Evolutionary conservation across 2,797 vertebrate species (phyloP).

Genomic region (Mus caroli): DNA sequence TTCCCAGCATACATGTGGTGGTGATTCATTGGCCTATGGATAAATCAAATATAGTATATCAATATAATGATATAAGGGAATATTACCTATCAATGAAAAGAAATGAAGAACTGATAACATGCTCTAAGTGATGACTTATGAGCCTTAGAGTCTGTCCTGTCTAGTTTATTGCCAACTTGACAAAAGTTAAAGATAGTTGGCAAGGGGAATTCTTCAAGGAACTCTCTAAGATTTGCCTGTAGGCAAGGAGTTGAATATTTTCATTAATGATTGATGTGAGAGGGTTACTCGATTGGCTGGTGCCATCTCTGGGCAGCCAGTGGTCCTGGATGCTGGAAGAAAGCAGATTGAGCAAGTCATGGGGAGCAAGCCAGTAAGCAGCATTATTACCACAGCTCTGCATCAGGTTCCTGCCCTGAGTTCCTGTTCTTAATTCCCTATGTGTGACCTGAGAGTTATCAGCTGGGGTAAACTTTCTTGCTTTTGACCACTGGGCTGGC

Average conservation of each 20-base stretch:
- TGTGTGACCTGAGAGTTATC: neutral
- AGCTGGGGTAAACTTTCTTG: neutral
- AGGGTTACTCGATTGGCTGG: neutral
- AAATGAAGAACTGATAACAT: neutral
- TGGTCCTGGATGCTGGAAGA: neutral
- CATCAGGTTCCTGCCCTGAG: neutral
- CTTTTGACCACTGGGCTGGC: neutral
- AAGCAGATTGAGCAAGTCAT: neutral
- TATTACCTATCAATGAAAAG: neutral
- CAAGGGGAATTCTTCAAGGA: neutral
- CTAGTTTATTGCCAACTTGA: neutral
- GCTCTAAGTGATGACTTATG: neutral
- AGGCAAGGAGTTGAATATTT: neutral
- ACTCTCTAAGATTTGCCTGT: neutral
- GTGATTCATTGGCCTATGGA: neutral
- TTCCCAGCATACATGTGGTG: neutral
- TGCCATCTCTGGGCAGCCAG: neutral
- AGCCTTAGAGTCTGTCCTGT: neutral
- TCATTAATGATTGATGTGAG: neutral
- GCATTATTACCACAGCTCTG: neutral
- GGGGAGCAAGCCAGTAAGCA: neutral
- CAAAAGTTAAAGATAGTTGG: neutral
- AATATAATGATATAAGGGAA: neutral
- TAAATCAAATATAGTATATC: neutral
- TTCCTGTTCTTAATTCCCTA: neutral